Evolutionary conservation across 2,797 vertebrate species (phyloP), one percentile per base, ranked within the genome.

Genomic region (Pterois miles): DNA sequence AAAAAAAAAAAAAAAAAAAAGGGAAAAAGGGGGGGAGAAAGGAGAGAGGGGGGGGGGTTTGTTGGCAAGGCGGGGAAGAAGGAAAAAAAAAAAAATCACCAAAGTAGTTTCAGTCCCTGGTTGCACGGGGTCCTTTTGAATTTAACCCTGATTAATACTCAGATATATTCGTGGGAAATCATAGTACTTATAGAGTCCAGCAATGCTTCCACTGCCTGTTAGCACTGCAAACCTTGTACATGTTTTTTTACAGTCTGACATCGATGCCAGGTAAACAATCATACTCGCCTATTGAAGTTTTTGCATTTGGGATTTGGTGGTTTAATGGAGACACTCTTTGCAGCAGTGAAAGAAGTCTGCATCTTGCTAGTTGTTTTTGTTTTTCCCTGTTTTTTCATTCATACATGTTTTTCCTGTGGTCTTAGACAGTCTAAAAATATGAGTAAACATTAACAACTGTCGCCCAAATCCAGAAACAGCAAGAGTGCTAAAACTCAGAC

Each of bases 61-160:
- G n/a, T n/a, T n/a, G n/a, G n/a, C n/a, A n/a, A n/a, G n/a, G n/a
- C n/a, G n/a, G n/a, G n/a, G n/a, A n/a, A n/a, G n/a, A n/a, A n/a
- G n/a, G n/a, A n/a, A n/a, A n/a, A n/a, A n/a, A n/a, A n/a, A n/a
- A n/a, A n/a, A n/a, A n/a, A n/a, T n/a, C n/a, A n/a, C n/a, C n/a
- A n/a, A n/a, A n/a, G n/a, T n/a, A n/a, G n/a, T 63, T 84, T 71
- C 1, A 5, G 34, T 81, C 84, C 63, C 59, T 18, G 33, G 65
- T 57, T 46, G 65, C 22, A 36, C 3, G 50, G 38, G 8, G 18
- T 50, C 57, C 31, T 74, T 81, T 87, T 74, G 34, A 81, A 74
- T 76, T 65, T 82, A 34, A 54, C 71, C 56, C 57, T 53, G 76
- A 87, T 88, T 85, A 83, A 65, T 18, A 23, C 48, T 58, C 65